A percentile compares a stretch with the other conserved stretches of the same genome.
phyloP scores from a whole-genome alignment of 2,797 vertebrate species.

The Xerus rutilus region DNA sequence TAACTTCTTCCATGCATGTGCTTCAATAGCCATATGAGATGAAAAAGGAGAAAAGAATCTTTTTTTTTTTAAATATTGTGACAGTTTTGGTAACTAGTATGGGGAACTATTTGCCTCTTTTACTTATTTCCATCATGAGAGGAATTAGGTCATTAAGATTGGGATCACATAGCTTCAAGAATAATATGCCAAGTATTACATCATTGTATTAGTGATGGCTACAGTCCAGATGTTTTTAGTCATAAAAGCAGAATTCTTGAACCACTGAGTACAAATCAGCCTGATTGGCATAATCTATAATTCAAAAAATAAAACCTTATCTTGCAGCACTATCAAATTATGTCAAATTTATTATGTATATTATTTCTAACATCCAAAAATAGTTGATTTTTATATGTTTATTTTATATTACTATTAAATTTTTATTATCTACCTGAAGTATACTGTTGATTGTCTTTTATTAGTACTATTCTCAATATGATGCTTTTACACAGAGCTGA shows the following conservation, averaged over 20 bases:
- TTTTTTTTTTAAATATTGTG: conserved; percentile 44
- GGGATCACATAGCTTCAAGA: conserved; percentile 45
- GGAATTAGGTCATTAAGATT: conserved; percentile 33
- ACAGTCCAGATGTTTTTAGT: conserved; percentile 63
- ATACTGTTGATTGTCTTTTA: conserved; percentile 53
- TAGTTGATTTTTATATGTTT: conserved; percentile 88
- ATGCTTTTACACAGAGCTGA: not conserved
- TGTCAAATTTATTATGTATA: conserved; percentile 79
- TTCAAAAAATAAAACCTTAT: conserved; percentile 72
- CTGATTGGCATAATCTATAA: conserved; percentile 67
- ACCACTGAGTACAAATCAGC: conserved; percentile 55
- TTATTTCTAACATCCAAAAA: conserved; percentile 86
- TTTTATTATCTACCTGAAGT: conserved; percentile 77
- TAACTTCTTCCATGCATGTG: conserved; percentile 50
- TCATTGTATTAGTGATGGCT: conserved; percentile 51
- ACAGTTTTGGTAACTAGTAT: conserved; percentile 43
- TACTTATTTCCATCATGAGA: conserved; percentile 10
- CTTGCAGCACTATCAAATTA: conserved; percentile 77
- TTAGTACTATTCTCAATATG: conserved; percentile 43
- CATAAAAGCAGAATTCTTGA: conserved; percentile 48
- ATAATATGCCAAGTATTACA: conserved; percentile 49
- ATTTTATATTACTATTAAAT: conserved; percentile 86
- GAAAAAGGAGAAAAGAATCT: not conserved
- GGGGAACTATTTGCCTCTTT: not conserved
- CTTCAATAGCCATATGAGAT: not conserved